Conservation (phyloP, 2,797 vertebrate species). For the Myioborus miniatus region DNA sequence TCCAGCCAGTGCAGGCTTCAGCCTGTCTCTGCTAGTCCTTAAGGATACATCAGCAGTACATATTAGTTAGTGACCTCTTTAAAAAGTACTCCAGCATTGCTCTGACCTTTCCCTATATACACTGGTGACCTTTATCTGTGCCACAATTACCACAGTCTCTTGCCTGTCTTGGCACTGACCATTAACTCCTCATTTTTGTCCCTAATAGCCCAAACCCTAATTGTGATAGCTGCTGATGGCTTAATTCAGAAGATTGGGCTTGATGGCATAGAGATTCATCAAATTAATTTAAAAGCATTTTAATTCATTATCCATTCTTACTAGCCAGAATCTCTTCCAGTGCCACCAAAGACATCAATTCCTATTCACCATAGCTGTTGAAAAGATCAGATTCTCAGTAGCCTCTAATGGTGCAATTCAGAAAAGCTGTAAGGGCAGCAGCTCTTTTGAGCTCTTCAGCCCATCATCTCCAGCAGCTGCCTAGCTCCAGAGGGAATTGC, state of each 20-base stretch:
- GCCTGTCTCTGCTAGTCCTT: neutral
- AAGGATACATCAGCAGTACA: neutral
- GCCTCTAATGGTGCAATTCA: slow-evolving; percentile 14
- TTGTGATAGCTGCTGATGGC: neutral
- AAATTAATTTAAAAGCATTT: slow-evolving; percentile 24
- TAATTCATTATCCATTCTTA: neutral
- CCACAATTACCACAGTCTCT: neutral
- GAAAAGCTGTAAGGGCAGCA: neutral
- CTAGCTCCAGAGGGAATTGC: neutral
- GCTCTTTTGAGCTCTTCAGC: neutral
- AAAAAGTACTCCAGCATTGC: neutral
- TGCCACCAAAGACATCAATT: neutral
- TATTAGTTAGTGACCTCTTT: neutral
- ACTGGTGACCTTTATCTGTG: neutral
- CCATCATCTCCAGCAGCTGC: neutral
- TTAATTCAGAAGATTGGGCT: neutral
- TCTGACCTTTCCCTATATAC: neutral
- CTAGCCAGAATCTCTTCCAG: neutral
- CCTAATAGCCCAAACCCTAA: neutral
- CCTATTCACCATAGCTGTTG: neutral
- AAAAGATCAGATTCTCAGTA: slow-evolving; percentile 19
- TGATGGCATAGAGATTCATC: neutral
- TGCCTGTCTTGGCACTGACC: neutral
- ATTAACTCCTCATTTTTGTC: neutral
- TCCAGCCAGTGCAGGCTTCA: neutral